Evolutionary conservation across 2,888 invertebrate genomes (phyloP).

Genomic region (Drosophila antonietae): DNA sequence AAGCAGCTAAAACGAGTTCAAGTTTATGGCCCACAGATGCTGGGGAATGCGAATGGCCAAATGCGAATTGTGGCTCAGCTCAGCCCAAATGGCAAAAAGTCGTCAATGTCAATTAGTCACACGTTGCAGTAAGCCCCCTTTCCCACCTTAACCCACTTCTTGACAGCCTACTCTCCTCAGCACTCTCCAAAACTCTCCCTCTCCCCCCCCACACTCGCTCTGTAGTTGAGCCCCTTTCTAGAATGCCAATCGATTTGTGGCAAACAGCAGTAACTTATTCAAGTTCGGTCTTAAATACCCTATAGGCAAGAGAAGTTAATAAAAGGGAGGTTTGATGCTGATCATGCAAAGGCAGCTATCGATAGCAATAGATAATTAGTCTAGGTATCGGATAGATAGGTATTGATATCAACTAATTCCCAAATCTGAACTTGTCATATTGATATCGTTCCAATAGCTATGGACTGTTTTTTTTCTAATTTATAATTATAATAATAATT

Average conservation of each 20-base stretch:
- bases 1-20: constrained; percentile 69
- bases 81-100: constrained; percentile 52
- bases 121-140: constrained; percentile 31
- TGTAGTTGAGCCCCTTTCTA: constrained; percentile 1
- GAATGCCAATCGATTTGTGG: constrained; percentile 50
- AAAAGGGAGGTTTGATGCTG: neutral
- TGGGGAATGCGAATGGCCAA: constrained; percentile 41
- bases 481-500: too few species aligned
- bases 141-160: neutral
- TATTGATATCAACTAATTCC: too few species aligned
- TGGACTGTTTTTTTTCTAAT: neutral
- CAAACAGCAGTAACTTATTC: constrained; percentile 40
- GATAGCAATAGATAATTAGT: neutral
- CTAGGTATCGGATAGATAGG: neutral
- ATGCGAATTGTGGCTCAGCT: constrained; percentile 9
- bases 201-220: too few species aligned
- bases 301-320: neutral
- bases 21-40: constrained; percentile 69
- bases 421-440: neutral
- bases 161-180: neutral
- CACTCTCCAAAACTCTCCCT: neutral
- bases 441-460: neutral
- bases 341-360: neutral
- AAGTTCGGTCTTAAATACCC: constrained; percentile 17
- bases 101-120: constrained; percentile 75